Evolutionary conservation across 1,140 invertebrate genomes (phyloP).

Genomic region (Heliothis subflexa): DNA sequence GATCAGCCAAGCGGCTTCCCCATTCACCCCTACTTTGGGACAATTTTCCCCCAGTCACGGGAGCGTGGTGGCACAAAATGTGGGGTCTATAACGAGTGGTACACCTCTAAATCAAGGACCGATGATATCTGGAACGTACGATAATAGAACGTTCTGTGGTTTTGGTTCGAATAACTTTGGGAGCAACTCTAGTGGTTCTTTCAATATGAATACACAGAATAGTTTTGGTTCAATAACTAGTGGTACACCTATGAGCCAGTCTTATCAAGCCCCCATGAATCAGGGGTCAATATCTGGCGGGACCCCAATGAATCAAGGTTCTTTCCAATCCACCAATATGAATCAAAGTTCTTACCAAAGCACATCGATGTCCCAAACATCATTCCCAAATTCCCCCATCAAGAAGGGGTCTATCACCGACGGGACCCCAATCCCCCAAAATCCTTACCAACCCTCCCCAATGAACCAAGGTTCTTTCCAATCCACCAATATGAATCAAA

Average conservation of each 20-base stretch:
- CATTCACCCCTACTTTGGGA: slow-evolving; percentile 44
- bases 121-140: slow-evolving; percentile 57
- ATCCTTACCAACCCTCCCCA: background rate
- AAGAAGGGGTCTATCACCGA: slow-evolving; percentile 67
- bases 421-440: slow-evolving; percentile 59
- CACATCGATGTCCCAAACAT: background rate
- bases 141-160: background rate
- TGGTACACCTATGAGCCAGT: slow-evolving; percentile 34
- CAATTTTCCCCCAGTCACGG: slow-evolving; percentile 48
- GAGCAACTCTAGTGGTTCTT: slow-evolving; percentile 13
- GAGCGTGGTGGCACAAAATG: slow-evolving; percentile 18
- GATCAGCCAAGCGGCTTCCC: slow-evolving; percentile 39
- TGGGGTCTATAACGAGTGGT: slow-evolving; percentile 46
- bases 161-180: slow-evolving; percentile 38
- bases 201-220: background rate
- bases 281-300: slow-evolving; percentile 42
- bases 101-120: slow-evolving; percentile 54
- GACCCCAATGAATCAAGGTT: slow-evolving; percentile 33
- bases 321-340: background rate
- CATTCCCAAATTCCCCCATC: background rate
- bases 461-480: slow-evolving; percentile 15
- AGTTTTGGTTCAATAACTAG: slow-evolving; percentile 49
- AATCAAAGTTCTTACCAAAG: slow-evolving; percentile 3
- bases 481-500: background rate
- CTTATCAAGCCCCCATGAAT: background rate